These are phyloP conservation scores for Nephotettix cincticeps DNA, from an alignment of 1,140 invertebrate species.

Conservation along the genomic window DNA sequence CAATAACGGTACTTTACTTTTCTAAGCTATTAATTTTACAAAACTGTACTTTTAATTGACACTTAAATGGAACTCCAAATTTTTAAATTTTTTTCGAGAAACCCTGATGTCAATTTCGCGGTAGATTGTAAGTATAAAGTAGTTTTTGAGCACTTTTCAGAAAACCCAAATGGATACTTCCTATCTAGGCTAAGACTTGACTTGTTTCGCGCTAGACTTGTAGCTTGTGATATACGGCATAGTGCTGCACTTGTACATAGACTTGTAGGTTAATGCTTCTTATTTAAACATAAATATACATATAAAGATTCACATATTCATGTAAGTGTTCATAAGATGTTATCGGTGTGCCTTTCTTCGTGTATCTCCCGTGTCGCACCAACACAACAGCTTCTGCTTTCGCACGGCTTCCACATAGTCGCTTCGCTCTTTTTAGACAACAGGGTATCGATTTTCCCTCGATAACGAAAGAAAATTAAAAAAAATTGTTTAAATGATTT, in stretches of 20 bases:
- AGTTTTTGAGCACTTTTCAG: not conserved
- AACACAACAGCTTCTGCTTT: not conserved
- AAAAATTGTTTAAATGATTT: not conserved
- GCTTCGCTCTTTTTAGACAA: not conserved
- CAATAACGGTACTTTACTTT: too few relatives aligned
- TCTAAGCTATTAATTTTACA: too few relatives aligned
- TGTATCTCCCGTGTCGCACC: not conserved
- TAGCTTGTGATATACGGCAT: not conserved
- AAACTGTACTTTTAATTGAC: too few relatives aligned
- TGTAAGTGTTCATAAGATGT: slow-evolving; percentile 28
- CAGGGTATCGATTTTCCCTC: not conserved
- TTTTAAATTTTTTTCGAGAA: not conserved
- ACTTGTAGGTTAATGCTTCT: not conserved
- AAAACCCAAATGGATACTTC: not conserved
- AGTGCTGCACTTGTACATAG: not conserved
- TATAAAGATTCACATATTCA: not conserved
- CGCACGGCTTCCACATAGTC: not conserved
- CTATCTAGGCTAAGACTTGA: not conserved
- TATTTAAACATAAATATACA: not conserved
- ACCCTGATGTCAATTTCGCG: not conserved
- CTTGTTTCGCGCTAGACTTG: not conserved
- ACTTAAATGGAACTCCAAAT: too few relatives aligned
- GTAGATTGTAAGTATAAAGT: not conserved
- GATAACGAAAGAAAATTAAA: not conserved
- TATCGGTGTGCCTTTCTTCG: slow-evolving; percentile 32